These are phyloP conservation scores for Scaptomyza parva DNA, from an alignment of 2,888 invertebrate species.

Conservation along the genomic window DNA sequence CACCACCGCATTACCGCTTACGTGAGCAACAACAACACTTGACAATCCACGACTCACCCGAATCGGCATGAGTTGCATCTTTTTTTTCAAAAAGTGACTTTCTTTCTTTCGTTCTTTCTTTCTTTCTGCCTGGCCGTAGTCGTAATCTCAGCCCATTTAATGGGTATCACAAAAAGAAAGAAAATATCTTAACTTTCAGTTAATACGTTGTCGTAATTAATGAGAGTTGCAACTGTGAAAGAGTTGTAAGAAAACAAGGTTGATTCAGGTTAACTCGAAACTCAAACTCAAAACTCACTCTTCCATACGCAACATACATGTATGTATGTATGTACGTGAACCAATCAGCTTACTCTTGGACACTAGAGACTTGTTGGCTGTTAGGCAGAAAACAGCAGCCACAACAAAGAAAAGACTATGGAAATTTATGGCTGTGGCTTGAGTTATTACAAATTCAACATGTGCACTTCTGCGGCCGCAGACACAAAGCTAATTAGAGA, in stretches of 20 bases:
- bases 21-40: slow-evolving; percentile 53
- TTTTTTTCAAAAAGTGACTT: slow-evolving; percentile 30
- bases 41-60: slow-evolving; percentile 37
- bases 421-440: slow-evolving; percentile 14
- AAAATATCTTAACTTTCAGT: slow-evolving; percentile 5
- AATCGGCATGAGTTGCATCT: slow-evolving; percentile 68
- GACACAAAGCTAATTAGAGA: slow-evolving; percentile 75
- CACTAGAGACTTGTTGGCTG: slow-evolving; percentile 1
- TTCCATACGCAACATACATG: background rate
- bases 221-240: background rate
- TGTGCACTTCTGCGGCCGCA: slow-evolving; percentile 31
- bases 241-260: background rate
- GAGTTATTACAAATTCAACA: slow-evolving; percentile 17
- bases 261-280: no score
- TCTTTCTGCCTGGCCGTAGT: background rate
- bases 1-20: slow-evolving; percentile 52
- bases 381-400: background rate
- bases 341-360: background rate
- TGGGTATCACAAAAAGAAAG: background rate
- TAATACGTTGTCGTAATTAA: slow-evolving; percentile 7
- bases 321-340: no score
- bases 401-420: slow-evolving; percentile 5
- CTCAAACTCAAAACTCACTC: no score
- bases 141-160: slow-evolving; percentile 24
- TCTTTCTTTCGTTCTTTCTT: background rate